Conservation (phyloP, 2,797 vertebrate species). For the Chelon auratus region DNA sequence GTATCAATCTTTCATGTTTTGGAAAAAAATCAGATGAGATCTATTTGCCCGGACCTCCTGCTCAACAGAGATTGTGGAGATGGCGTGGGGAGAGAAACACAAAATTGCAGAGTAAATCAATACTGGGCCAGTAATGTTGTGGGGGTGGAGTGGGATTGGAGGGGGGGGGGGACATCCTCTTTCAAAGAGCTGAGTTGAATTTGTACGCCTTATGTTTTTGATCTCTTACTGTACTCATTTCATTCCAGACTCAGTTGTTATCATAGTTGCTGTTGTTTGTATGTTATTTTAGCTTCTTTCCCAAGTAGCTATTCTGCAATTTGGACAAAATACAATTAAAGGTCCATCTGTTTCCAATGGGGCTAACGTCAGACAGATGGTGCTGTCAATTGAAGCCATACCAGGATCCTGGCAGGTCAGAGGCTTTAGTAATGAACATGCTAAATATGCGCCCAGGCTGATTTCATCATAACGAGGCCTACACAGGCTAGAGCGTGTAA, state of each 20-base stretch:
- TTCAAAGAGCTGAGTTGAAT: conserved; percentile 91
- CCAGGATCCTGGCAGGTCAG: conserved; percentile 89
- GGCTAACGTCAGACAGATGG: conserved; percentile 94
- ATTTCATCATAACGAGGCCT: conserved; percentile 75
- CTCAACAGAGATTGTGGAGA: conserved; percentile 84
- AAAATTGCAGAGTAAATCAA: conserved; percentile 93
- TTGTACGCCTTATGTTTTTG: conserved; percentile 89
- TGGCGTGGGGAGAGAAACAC: conserved; percentile 85
- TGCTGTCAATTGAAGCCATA: conserved; percentile 92
- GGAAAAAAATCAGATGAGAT: conserved; percentile 82
- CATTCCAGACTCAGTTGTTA: conserved; percentile 95
- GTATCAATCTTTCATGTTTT: conserved; percentile 89
- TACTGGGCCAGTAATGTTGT: conserved; percentile 86
- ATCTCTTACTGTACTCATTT: conserved; percentile 92
- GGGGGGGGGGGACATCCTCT: conserved; percentile 82
- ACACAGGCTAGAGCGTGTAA: conserved; percentile 57
- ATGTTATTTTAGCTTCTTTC: conserved; percentile 99
- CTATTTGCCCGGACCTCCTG: conserved; percentile 84
- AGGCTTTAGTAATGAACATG: conserved; percentile 80
- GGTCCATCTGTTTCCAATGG: conserved; percentile 98
- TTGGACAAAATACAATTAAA: conserved; percentile 98
- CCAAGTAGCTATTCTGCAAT: conserved; percentile 99
- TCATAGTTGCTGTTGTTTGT: conserved; percentile 99
- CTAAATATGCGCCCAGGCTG: conserved; percentile 75
- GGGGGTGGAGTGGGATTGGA: too few species aligned